Percentiles rank a stretch among this genome's conserved stretches.
phyloP scores from a whole-genome alignment of 2,797 vertebrate genomes.

The Spea hammondii region DNA sequence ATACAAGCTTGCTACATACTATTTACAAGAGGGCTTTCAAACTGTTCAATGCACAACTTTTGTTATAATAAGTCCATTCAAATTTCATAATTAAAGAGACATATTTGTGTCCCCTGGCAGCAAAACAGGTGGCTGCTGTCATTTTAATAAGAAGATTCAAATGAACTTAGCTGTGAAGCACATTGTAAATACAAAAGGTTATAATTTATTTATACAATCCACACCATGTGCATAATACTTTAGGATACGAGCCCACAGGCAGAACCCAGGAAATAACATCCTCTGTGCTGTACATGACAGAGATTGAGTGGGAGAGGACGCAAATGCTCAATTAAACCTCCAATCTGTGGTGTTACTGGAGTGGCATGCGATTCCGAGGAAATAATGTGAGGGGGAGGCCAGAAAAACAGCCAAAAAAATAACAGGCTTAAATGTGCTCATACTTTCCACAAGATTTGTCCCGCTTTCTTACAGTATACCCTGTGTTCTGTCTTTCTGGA shows the following conservation, averaged over 20 bases:
- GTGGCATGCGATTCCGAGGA: background rate
- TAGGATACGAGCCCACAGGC: constrained; percentile 7
- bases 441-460: background rate
- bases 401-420: background rate
- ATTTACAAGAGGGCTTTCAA: constrained; percentile 8
- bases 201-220: constrained; percentile 12
- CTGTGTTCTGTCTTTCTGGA: background rate
- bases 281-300: constrained; percentile 17
- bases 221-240: background rate
- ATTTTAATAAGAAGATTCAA: constrained; percentile 1
- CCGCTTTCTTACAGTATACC: background rate
- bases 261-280: constrained; percentile 21
- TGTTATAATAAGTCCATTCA: constrained; percentile 16
- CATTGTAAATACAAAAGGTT: constrained; percentile 13
- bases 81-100: constrained; percentile 10
- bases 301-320: constrained; percentile 42
- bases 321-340: constrained; percentile 18
- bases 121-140: constrained; percentile 8
- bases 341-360: constrained; percentile 35
- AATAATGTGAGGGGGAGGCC: background rate
- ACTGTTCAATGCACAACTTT: background rate
- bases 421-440: background rate
- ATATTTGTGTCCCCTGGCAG: constrained; percentile 8
- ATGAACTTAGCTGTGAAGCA: constrained; percentile 1
- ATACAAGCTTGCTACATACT: constrained; percentile 1